These are phyloP conservation scores for Nestor notabilis DNA, from an alignment of 2,113 vertebrate species.

Conservation along the genomic window DNA sequence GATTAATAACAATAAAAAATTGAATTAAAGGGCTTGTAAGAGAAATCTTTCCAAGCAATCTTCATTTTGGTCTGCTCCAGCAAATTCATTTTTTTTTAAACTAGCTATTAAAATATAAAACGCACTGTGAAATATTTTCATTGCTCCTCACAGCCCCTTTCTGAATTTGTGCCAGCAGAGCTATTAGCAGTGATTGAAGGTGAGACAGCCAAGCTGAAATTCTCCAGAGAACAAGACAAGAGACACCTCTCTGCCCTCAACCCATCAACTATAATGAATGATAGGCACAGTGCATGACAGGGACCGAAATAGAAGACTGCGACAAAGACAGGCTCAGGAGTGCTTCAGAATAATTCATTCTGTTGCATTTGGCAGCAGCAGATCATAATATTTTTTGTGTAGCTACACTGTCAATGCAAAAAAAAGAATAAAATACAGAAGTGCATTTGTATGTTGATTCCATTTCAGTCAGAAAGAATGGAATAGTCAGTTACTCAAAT, in stretches of 20 bases:
- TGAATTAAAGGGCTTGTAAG: conserved; percentile 2
- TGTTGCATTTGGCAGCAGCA: conserved; percentile 16
- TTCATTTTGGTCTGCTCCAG: conserved; percentile 35
- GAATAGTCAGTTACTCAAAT: neutral
- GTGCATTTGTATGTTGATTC: neutral
- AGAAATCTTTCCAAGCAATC: conserved; percentile 6
- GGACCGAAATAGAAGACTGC: conserved; percentile 52
- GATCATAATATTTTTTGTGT: conserved; percentile 57
- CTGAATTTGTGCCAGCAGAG: conserved; percentile 81
- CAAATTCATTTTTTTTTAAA: conserved; percentile 38
- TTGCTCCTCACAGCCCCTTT: conserved; percentile 39
- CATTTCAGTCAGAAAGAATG: neutral
- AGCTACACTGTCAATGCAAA: conserved; percentile 11
- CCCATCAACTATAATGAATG: conserved; percentile 71
- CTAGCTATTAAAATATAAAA: conserved; percentile 63
- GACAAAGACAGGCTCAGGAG: conserved; percentile 57
- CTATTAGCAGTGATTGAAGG: conserved; percentile 90
- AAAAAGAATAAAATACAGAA: neutral
- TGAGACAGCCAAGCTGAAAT: conserved; percentile 74
- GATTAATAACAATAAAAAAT: conserved; percentile 20
- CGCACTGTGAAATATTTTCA: conserved; percentile 62
- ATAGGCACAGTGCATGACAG: conserved; percentile 58
- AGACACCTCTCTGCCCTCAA: conserved; percentile 67
- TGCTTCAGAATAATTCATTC: conserved; percentile 69
- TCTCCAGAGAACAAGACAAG: conserved; percentile 73